These are phyloP conservation scores for Ridgeia piscesae DNA, from an alignment of 1,140 invertebrate genomes.

Conservation along the genomic window DNA sequence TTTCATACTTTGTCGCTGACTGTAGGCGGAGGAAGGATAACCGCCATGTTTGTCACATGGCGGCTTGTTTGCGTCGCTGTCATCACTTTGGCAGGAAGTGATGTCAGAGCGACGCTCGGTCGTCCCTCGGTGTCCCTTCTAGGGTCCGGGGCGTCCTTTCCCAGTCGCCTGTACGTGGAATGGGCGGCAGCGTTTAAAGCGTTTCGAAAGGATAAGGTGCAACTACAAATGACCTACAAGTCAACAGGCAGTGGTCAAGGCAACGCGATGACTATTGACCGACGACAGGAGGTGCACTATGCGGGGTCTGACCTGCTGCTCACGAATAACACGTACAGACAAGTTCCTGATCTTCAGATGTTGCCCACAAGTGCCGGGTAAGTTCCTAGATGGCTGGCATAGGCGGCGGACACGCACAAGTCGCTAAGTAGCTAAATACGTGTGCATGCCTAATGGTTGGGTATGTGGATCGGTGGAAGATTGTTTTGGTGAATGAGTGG, in stretches of 20 bases:
- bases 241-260: conserved; percentile 12
- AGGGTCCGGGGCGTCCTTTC: background rate
- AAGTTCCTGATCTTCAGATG: conserved; percentile 24
- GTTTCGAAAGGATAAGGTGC: background rate
- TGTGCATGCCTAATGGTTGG: no score
- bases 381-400: background rate
- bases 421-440: no score
- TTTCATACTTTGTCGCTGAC: background rate
- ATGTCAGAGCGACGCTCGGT: background rate
- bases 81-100: background rate
- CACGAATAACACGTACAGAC: conserved; percentile 1
- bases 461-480: no score
- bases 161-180: background rate
- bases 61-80: background rate
- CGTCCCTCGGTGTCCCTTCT: background rate
- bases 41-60: background rate
- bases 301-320: conserved; percentile 21
- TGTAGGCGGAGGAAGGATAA: background rate
- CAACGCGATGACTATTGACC: background rate
- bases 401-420: no score
- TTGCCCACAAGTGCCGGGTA: conserved; percentile 21
- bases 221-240: conserved; percentile 19
- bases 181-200: conserved; percentile 21
- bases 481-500: no score
- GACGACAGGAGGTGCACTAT: conserved; percentile 11